phyloP scores from a whole-genome alignment of 2,797 vertebrate species.

The Coccyzus lansbergi region DNA sequence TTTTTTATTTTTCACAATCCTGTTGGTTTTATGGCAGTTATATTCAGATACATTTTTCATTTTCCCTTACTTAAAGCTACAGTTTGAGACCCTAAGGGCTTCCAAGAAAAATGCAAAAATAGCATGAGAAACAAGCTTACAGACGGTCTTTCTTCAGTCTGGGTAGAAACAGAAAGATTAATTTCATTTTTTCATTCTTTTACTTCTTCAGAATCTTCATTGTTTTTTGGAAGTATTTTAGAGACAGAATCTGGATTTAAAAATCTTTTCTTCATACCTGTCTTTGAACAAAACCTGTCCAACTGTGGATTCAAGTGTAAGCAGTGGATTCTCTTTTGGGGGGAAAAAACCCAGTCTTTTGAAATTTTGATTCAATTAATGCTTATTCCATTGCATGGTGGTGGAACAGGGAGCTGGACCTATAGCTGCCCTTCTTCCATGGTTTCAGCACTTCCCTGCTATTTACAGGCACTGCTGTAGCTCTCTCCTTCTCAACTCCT shows the following conservation, averaged over 20 bases:
- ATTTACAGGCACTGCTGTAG: neutral
- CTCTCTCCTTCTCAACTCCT: neutral
- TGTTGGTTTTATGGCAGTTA: slow-evolving; percentile 22
- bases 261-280: neutral
- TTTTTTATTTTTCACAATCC: neutral
- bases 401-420: neutral
- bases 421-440: neutral
- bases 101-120: slow-evolving; percentile 34
- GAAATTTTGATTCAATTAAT: neutral
- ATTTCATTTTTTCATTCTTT: neutral
- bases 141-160: neutral
- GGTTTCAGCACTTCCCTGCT: neutral
- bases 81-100: slow-evolving; percentile 9
- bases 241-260: neutral
- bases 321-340: neutral
- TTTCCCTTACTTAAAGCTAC: neutral
- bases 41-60: slow-evolving; percentile 31
- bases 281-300: neutral
- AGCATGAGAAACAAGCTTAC: neutral
- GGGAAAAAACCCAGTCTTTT: neutral
- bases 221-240: neutral
- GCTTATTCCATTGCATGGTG: neutral
- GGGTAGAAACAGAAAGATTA: neutral
- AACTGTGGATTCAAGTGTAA: neutral
- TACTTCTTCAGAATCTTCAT: neutral